Evolutionary conservation across 2,113 vertebrate species (phyloP), one percentile per base, ranked within the genome.

Genomic region (Hippocampus barbouri): DNA sequence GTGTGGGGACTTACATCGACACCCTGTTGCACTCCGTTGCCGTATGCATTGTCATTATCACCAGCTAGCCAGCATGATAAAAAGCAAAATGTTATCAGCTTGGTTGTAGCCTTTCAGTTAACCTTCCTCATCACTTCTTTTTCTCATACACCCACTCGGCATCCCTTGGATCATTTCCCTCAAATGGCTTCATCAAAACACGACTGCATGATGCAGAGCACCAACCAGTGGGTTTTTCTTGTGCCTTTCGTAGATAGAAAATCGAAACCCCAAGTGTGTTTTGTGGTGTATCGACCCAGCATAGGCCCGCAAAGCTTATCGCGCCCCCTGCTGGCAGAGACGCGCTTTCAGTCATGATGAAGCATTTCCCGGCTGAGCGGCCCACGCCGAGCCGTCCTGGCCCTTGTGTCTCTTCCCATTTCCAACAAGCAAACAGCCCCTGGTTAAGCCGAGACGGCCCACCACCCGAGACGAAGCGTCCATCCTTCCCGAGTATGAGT

Each of bases 371-470:
- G 85, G 66, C 77, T 80, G 73, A 72, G 83, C 78, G 75, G 71
- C 79, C 79, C 81, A 86, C 77, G 71, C 73, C 68, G 78, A 77
- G 83, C 12, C 81, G 86, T 83, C 80, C 86, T 78, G 83, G 61
- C 85, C 72, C 9, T 3, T 86, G 85, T 68, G 81, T 82, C 83
- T 84, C 79, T 88, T 90, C 81, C 83, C 84, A 85, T 85, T 66
- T 86, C 78, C 81, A 81, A 71, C 85, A 72, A 83, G 77, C 76
- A 68, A 79, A 78, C 84, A 66, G 85, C 82, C 80, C 77, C 86
- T 86, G 89, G 74, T 82, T 83, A 84, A 88, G 87, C 82, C 79
- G 23, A 90, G 87, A 75, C 83, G 87, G 85, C 84, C 84, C 82
- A 45, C 84, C 79, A 81, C 69, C 85, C 79, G 66, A 74, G 79